Evolutionary conservation across 1,140 invertebrate species (phyloP), one percentile per base, ranked within the genome.

Genomic region (Coelopa frigida): DNA sequence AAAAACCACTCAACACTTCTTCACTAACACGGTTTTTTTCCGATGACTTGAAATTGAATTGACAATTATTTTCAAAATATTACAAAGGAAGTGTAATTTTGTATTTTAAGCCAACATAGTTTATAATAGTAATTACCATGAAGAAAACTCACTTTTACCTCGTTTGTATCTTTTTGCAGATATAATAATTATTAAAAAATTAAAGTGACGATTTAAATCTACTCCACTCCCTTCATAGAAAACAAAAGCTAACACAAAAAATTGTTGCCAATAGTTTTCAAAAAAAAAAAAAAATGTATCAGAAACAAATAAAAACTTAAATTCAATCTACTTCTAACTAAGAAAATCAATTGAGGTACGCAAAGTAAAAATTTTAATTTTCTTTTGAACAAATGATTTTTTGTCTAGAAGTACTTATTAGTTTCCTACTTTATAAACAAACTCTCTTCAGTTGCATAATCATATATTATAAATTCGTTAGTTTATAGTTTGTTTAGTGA

Each of bases 161-260:
- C 42, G 44, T 62, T 58, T 62, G 55, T 56, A 53, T 64, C 57
- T 64, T 55, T 59, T 64, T 64, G 52, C 61, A 64, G 61, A 64
- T 64, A 64, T 41, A 64, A 64, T 64, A 59, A 64, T 61, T 64
- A 59, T 56, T 49, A n/a, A n/a, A n/a, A n/a, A n/a, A n/a, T n/a
- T n/a, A n/a, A n/a, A n/a, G 18, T 35, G 20, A 35, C 33, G 33
- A 35, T 18, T 18, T 10, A 20, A 15, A 35, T 35, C 20, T 18
- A 35, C 7, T 10, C n/a, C 33, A 20, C 35, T 37, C 35, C 22
- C 22, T 21, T 37, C 18, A 17, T 37, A 37, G 22, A 37, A 14
- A 37, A 36, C 18, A 37, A 20, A 21, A 17, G 35, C 35, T 37
- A 20, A 15, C 18, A 37, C 22, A 20, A 11, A 37, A 37, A 15